Percentiles rank a stretch among this genome's conserved stretches.
Conservation (phyloP, 2,797 vertebrate species). For the Carapus acus region DNA sequence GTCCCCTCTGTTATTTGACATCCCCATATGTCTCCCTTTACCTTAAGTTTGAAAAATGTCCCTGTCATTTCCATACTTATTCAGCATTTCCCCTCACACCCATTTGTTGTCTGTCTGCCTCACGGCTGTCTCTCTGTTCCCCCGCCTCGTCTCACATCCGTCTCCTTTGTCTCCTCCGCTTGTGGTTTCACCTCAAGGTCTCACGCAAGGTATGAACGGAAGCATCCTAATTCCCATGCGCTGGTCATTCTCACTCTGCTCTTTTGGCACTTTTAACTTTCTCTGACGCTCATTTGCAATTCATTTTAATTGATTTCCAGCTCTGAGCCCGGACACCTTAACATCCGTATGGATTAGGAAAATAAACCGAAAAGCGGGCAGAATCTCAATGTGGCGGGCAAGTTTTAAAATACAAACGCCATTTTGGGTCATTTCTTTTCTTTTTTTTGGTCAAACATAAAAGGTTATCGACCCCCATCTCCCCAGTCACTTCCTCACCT, state of each 20-base stretch:
- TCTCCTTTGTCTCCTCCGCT: conserved; percentile 56
- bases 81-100: conserved; percentile 26
- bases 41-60: too few relatives aligned
- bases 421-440: too few relatives aligned
- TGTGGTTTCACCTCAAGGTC: conserved; percentile 70
- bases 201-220: conserved; percentile 75
- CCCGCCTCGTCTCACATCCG: conserved; percentile 63
- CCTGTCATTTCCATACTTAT: neutral
- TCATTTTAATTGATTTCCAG: too few relatives aligned
- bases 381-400: too few relatives aligned
- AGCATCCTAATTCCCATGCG: conserved; percentile 8
- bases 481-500: too few relatives aligned
- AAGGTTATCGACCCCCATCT: too few relatives aligned
- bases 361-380: too few relatives aligned
- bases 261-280: conserved; percentile 5
- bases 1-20: too few relatives aligned
- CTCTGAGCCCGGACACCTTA: too few relatives aligned
- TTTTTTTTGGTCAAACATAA: too few relatives aligned
- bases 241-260: conserved; percentile 22
- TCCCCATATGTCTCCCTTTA: conserved; percentile 9
- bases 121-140: conserved; percentile 52
- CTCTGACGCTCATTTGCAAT: conserved; percentile 3
- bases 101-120: conserved; percentile 42
- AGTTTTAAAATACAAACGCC: too few relatives aligned
- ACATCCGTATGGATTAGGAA: too few relatives aligned